phyloP scores from a whole-genome alignment of 2,888 invertebrate genomes.

The Drosophila eohydei region DNA sequence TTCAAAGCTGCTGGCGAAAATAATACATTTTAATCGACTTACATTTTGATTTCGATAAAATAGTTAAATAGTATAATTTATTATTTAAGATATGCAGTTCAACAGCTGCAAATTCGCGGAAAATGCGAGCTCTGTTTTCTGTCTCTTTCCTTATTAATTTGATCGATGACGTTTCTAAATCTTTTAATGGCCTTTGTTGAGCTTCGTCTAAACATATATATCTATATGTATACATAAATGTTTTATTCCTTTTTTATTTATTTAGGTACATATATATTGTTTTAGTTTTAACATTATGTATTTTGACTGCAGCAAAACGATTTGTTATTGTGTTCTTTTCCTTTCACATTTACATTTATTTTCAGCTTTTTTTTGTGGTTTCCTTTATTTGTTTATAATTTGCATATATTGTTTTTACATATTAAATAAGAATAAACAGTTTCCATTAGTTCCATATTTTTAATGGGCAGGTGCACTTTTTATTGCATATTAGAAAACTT shows the following conservation, averaged over 20 bases:
- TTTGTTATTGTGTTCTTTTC: not conserved
- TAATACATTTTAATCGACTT: not conserved
- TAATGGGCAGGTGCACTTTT: slow-evolving; percentile 6
- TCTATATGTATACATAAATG: not conserved
- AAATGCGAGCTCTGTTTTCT: slow-evolving; percentile 4
- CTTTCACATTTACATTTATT: not conserved
- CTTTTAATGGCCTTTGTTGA: slow-evolving; percentile 5
- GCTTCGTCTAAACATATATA: not conserved
- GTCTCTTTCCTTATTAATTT: slow-evolving; percentile 13
- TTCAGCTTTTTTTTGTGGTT: not conserved
- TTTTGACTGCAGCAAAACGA: not conserved
- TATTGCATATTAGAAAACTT: not conserved
- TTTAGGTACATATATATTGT: not conserved
- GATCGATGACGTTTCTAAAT: slow-evolving; percentile 34
- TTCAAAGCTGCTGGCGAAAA: not conserved
- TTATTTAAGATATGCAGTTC: slow-evolving; percentile 11
- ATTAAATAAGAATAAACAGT: not conserved
- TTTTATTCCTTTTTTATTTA: not conserved
- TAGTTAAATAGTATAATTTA: slow-evolving; percentile 11
- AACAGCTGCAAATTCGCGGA: slow-evolving; percentile 2
- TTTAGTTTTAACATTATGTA: not conserved
- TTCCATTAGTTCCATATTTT: slow-evolving; percentile 9
- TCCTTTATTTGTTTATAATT: slow-evolving; percentile 2
- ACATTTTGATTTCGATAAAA: slow-evolving; percentile 13
- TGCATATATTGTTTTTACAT: not conserved